Percentiles rank a stretch among this genome's conserved stretches.
Evolutionary conservation across 2,113 vertebrate genomes (phyloP).

Genomic region (Acrocephalus kingi): DNA sequence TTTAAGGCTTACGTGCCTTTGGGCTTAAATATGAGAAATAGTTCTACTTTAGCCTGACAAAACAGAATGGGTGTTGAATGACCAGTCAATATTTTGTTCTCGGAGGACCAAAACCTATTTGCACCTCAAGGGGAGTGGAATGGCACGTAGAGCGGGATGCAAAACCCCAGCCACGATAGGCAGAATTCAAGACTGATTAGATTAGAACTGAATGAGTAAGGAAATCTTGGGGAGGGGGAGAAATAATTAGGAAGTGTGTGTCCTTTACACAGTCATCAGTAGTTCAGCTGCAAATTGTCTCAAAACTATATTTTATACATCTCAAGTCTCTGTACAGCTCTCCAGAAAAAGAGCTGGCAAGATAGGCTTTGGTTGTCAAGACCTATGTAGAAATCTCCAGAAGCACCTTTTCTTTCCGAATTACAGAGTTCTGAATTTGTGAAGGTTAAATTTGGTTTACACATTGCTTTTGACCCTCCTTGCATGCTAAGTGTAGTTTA

Average conservation of each 20-base stretch:
- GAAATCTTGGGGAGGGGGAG: not conserved
- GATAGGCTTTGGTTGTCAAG: not conserved
- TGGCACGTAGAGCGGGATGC: not conserved
- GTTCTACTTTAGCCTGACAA: conserved; percentile 9
- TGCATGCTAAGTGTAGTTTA: not conserved
- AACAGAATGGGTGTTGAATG: not conserved
- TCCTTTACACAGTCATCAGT: not conserved
- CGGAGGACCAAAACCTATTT: not conserved
- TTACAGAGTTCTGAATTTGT: not conserved
- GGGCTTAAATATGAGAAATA: conserved; percentile 3
- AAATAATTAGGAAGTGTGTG: not conserved
- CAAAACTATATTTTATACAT: not conserved
- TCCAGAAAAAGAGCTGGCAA: not conserved
- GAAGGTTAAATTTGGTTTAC: not conserved
- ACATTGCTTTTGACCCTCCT: not conserved
- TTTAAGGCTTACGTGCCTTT: conserved; percentile 18
- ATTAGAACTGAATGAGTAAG: conserved; percentile 2
- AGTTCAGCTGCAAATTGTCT: not conserved
- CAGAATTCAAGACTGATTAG: not conserved
- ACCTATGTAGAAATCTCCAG: not conserved
- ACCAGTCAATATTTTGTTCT: not conserved
- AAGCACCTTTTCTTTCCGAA: not conserved
- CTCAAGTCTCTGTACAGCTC: not conserved
- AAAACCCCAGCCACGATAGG: not conserved
- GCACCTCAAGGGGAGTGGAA: conserved; percentile 24